phyloP scores from a whole-genome alignment of 2,888 invertebrate genomes.

The Hecatera dysodea region DNA sequence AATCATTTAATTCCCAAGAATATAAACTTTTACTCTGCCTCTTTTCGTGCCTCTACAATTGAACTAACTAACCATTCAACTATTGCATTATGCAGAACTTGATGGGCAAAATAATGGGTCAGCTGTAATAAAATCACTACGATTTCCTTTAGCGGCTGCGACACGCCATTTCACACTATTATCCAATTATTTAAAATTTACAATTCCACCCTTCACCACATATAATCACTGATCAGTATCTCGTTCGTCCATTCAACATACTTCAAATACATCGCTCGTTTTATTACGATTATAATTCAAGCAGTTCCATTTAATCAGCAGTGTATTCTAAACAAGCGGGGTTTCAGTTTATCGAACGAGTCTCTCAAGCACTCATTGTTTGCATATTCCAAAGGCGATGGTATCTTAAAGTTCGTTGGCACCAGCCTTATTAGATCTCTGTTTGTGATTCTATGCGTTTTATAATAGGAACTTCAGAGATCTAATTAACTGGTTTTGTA shows the following conservation, averaged over 20 bases:
- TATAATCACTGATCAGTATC: conserved; percentile 54
- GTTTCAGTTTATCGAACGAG: conserved; percentile 63
- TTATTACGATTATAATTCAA: conserved; percentile 61
- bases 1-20: conserved; percentile 28
- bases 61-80: conserved; percentile 55
- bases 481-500: conserved; percentile 56
- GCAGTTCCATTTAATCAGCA: conserved; percentile 69
- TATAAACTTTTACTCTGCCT: conserved; percentile 18
- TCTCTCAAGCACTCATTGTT: conserved; percentile 70
- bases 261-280: conserved; percentile 59
- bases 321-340: conserved; percentile 68
- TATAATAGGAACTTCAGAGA: conserved; percentile 47
- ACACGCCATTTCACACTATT: conserved; percentile 64
- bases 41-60: conserved; percentile 36
- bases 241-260: conserved; percentile 29
- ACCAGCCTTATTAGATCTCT: conserved; percentile 63
- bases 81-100: conserved; percentile 47
- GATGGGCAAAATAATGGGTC: conserved; percentile 49
- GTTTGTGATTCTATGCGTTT: conserved; percentile 51
- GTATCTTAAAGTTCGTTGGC: conserved; percentile 58
- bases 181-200: conserved; percentile 69
- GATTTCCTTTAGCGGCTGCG: conserved; percentile 59
- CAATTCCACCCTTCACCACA: conserved; percentile 53
- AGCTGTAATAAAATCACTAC: conserved; percentile 58
- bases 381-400: conserved; percentile 70